Percentiles rank a stretch among this genome's conserved stretches.
Conservation (phyloP, 2,113 vertebrate genomes). For the Podocnemis expansa region DNA sequence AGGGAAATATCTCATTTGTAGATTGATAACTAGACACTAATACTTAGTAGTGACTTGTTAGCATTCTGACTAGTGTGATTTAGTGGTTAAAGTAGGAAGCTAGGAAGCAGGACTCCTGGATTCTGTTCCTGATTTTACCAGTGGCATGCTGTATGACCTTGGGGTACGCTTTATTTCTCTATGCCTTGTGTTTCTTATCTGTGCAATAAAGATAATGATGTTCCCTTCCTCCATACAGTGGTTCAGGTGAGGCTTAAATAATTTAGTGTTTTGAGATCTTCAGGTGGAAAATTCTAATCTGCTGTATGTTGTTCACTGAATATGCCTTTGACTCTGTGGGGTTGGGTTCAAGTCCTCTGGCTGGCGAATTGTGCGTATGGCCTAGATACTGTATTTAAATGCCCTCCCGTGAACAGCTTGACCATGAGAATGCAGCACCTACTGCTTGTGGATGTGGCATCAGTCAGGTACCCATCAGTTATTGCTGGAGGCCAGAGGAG, state of each 20-base stretch:
- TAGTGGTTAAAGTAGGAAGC: fast-evolving
- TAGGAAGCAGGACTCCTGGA: not conserved
- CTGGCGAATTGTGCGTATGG: not conserved
- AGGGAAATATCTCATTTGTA: not conserved
- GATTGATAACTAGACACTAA: not conserved
- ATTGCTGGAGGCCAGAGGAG: not conserved
- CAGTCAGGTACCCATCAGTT: not conserved
- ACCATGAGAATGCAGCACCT: not conserved
- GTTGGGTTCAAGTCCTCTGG: not conserved
- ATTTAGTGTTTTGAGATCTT: not conserved
- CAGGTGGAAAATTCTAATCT: not conserved
- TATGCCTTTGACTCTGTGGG: not conserved
- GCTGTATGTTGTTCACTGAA: not conserved
- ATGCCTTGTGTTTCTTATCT: not conserved
- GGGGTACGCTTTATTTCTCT: not conserved
- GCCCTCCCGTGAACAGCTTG: not conserved
- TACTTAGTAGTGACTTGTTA: constrained; percentile 35
- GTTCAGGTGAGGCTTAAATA: not conserved
- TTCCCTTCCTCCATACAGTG: not conserved
- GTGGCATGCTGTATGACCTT: not conserved
- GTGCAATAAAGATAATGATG: fast-evolving
- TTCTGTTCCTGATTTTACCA: not conserved
- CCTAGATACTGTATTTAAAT: not conserved
- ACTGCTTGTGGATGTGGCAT: not conserved
- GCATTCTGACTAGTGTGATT: not conserved